These are phyloP conservation scores for Scaptomyza tumidula DNA, from an alignment of 2,888 invertebrate genomes.

Conservation along the genomic window DNA sequence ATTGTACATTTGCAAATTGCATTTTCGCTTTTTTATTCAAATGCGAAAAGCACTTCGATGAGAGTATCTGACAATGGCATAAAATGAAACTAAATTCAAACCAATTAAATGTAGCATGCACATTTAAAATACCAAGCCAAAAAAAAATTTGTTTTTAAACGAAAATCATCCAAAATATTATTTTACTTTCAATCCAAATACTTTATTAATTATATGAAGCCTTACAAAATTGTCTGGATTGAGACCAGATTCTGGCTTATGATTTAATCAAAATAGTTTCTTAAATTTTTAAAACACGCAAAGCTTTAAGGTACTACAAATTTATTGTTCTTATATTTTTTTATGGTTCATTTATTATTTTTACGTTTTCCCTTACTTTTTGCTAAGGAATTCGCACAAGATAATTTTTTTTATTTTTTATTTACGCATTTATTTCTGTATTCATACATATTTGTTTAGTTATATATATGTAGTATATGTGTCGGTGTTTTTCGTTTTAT, in stretches of 20 bases:
- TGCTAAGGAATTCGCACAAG: constrained; percentile 3
- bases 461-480: constrained; percentile 6
- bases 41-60: constrained; percentile 5
- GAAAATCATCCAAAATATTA: no score
- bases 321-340: constrained; percentile 1
- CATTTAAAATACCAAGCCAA: background rate
- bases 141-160: no score
- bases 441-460: constrained; percentile 16
- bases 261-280: no score
- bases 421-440: constrained; percentile 3
- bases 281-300: no score
- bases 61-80: constrained; percentile 5
- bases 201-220: no score
- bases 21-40: constrained; percentile 60
- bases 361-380: background rate
- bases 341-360: background rate
- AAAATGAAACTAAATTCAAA: background rate
- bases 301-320: no score
- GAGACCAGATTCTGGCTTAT: no score
- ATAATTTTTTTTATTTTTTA: constrained; percentile 21
- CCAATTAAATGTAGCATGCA: background rate
- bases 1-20: constrained; percentile 76
- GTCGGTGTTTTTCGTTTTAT: constrained; percentile 5
- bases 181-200: no score
- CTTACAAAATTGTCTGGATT: no score